Evolutionary conservation across 1,140 invertebrate genomes (phyloP).

Genomic region (Drosophila athabasca): DNA sequence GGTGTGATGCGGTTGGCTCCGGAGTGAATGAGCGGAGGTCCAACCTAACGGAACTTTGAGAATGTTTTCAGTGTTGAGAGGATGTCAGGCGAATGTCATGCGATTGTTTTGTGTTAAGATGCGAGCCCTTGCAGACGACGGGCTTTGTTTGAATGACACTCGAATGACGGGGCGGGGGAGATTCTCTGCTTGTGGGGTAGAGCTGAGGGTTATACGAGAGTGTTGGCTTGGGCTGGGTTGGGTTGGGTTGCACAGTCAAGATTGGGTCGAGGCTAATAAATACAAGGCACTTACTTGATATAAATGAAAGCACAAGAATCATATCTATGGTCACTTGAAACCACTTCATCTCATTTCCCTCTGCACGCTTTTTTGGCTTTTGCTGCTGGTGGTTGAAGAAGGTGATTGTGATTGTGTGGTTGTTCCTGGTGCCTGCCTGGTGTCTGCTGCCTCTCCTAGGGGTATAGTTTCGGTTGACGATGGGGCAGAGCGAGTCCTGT

Average conservation of each 20-base stretch:
- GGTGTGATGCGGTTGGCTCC: neutral
- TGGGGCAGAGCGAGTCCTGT: no score
- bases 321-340: conserved; percentile 83
- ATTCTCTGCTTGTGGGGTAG: no score
- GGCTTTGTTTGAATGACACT: conserved; percentile 68
- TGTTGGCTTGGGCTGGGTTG: neutral
- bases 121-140: conserved; percentile 47
- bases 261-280: conserved; percentile 58
- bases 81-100: conserved; percentile 73
- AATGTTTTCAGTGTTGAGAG: conserved; percentile 62
- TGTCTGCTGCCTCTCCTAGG: neutral
- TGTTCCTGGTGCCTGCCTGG: conserved; percentile 13
- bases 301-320: conserved; percentile 83
- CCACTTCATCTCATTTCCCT: conserved; percentile 83
- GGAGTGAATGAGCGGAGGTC: neutral
- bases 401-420: neutral
- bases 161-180: conserved; percentile 30
- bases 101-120: conserved; percentile 71
- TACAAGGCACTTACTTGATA: conserved; percentile 77
- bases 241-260: neutral
- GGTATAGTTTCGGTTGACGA: neutral
- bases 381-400: conserved; percentile 22
- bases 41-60: conserved; percentile 45
- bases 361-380: conserved; percentile 60
- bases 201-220: neutral